phyloP scores from a whole-genome alignment of 2,888 invertebrate genomes.

The Steinernema scapterisci region DNA sequence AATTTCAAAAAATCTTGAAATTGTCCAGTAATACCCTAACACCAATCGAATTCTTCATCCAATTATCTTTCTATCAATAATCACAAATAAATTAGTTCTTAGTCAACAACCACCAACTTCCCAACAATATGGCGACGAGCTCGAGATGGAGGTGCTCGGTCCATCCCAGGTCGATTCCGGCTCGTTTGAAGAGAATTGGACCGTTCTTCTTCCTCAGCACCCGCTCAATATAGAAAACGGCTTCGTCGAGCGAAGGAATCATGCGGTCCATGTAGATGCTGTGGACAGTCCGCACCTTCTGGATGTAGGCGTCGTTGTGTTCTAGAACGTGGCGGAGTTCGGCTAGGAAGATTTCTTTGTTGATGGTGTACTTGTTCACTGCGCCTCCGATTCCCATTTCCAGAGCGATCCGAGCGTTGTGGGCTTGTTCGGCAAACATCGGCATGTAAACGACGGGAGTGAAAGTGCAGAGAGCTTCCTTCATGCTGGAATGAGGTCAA shows the following conservation, averaged over 20 bases:
- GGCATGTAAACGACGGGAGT: slow-evolving; percentile 39
- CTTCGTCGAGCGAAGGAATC: slow-evolving; percentile 2
- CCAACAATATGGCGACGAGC: background rate
- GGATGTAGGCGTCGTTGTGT: background rate
- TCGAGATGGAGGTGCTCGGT: background rate
- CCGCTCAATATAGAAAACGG: background rate
- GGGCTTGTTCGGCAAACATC: slow-evolving; percentile 39
- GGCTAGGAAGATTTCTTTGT: background rate
- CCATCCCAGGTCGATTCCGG: slow-evolving; percentile 8
- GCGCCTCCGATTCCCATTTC: slow-evolving; percentile 33
- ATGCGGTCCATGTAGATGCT: background rate
- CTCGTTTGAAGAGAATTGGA: background rate
- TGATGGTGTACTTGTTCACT: slow-evolving; percentile 31
- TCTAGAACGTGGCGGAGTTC: background rate
- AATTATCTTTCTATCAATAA: background rate
- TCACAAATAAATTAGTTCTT: background rate
- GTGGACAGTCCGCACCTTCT: background rate
- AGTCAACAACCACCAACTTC: background rate
- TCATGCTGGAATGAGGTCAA: slow-evolving; percentile 37
- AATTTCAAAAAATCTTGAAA: background rate
- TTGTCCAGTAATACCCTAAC: too few relatives aligned
- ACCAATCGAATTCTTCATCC: background rate
- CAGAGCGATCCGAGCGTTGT: slow-evolving; percentile 30
- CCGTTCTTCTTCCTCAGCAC: background rate
- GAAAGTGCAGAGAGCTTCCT: slow-evolving; percentile 39